phyloP scores from a whole-genome alignment of 1,140 invertebrate genomes.

The Drosophila subobscura region DNA sequence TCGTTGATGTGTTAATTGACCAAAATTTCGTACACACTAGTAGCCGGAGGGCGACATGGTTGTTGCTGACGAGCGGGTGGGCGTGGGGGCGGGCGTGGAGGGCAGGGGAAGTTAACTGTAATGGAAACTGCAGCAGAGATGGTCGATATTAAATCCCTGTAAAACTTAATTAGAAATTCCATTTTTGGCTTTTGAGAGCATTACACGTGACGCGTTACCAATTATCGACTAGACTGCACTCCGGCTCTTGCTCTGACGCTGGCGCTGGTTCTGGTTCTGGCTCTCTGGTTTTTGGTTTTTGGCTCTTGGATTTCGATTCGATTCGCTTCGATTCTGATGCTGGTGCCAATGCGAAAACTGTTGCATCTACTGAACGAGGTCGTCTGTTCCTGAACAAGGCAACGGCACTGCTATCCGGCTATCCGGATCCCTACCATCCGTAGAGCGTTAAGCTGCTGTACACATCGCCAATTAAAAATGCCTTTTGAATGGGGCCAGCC shows the following conservation, averaged over 20 bases:
- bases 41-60: conserved; percentile 23
- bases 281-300: conserved; percentile 17
- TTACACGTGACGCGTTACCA: conserved; percentile 80
- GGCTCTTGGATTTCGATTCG: neutral
- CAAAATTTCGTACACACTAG: conserved; percentile 78
- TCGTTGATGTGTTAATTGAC: conserved; percentile 82
- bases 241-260: neutral
- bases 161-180: conserved; percentile 84
- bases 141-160: conserved; percentile 81
- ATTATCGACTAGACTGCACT: conserved; percentile 62
- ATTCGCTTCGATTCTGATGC: conserved; percentile 28
- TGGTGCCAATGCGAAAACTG: conserved; percentile 43
- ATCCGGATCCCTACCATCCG: conserved; percentile 13
- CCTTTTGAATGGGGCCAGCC: conserved; percentile 62
- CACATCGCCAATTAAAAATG: conserved; percentile 76
- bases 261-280: neutral
- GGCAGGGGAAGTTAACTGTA: conserved; percentile 20
- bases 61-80: conserved; percentile 1
- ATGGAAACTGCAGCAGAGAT: conserved; percentile 56
- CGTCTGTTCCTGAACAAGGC: neutral
- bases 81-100: neutral
- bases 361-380: conserved; percentile 42
- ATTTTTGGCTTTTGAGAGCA: conserved; percentile 83
- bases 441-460: conserved; percentile 58
- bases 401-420: neutral